A percentile compares a stretch with the other conserved stretches of the same genome.
Conservation (phyloP, 2,113 vertebrate species). For the Grus americana region DNA sequence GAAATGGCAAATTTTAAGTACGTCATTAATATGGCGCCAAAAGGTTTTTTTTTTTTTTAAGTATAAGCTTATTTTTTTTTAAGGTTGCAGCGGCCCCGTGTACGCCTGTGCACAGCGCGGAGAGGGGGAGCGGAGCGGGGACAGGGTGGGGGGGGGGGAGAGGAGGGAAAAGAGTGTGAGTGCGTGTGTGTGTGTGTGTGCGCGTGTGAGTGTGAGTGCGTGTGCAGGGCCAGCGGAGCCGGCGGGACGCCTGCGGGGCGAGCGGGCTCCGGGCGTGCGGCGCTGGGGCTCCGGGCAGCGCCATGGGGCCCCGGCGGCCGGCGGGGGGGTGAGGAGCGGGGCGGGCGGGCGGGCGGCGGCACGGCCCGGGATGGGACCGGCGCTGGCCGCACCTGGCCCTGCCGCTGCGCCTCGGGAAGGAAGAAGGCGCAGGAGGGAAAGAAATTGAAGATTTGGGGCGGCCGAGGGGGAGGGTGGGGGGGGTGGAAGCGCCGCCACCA, state of each 20-base stretch:
- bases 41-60: slow-evolving; percentile 83
- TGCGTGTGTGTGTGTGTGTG: too few species aligned
- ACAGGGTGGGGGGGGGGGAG: neutral
- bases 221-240: too few species aligned
- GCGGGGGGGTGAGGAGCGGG: neutral
- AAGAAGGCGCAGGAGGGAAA: neutral
- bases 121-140: neutral
- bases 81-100: slow-evolving; percentile 66
- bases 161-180: neutral
- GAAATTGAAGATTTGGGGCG: neutral
- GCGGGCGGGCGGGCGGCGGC: neutral
- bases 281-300: neutral
- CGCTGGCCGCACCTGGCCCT: slow-evolving; percentile 57
- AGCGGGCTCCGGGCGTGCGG: too few species aligned
- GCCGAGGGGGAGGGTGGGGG: neutral
- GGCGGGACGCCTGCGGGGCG: neutral
- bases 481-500: slow-evolving; percentile 44
- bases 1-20: slow-evolving; percentile 94
- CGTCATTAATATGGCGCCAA: slow-evolving; percentile 99
- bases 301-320: slow-evolving; percentile 3
- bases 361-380: neutral
- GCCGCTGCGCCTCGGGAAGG: neutral
- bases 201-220: neutral
- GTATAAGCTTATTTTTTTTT: slow-evolving; percentile 78
- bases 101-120: slow-evolving; percentile 52